Evolutionary conservation across 2,888 invertebrate genomes (phyloP).

Genomic region (Acrobasis repandana): DNA sequence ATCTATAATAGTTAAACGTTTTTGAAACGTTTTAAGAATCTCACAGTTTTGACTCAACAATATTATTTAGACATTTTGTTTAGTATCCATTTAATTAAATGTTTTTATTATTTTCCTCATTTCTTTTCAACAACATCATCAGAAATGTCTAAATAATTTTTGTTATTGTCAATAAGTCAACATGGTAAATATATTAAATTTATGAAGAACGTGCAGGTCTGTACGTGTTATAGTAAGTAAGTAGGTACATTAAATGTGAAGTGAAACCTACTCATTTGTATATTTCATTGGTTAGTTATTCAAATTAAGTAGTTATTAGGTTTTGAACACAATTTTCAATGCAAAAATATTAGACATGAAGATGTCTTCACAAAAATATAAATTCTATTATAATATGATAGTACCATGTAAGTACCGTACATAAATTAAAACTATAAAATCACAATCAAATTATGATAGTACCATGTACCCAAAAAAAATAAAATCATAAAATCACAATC

Average conservation of each 20-base stretch:
- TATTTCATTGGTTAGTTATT: neutral
- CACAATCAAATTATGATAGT: no score
- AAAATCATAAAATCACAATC: no score
- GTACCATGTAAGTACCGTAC: no score
- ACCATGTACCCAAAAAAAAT: no score
- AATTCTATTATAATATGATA: no score
- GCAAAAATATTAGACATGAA: neutral
- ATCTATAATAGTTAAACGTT: constrained; percentile 16
- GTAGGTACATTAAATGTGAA: neutral
- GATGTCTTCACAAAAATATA: no score
- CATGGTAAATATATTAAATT: constrained; percentile 11
- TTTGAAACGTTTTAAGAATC: constrained; percentile 15
- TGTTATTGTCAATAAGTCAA: constrained; percentile 13
- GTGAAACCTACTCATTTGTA: neutral
- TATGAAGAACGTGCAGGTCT: neutral
- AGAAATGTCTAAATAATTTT: constrained; percentile 17
- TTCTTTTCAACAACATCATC: neutral
- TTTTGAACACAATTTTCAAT: neutral
- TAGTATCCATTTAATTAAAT: neutral
- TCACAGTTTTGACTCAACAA: constrained; percentile 4
- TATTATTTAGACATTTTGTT: constrained; percentile 13
- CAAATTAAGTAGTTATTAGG: neutral
- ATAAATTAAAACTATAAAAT: no score
- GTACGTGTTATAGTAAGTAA: neutral
- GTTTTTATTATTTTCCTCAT: neutral